A percentile compares a stretch with the other conserved stretches of the same genome.
Conservation (phyloP, 2,113 vertebrate species). For the Nyctibius bracteatus region DNA sequence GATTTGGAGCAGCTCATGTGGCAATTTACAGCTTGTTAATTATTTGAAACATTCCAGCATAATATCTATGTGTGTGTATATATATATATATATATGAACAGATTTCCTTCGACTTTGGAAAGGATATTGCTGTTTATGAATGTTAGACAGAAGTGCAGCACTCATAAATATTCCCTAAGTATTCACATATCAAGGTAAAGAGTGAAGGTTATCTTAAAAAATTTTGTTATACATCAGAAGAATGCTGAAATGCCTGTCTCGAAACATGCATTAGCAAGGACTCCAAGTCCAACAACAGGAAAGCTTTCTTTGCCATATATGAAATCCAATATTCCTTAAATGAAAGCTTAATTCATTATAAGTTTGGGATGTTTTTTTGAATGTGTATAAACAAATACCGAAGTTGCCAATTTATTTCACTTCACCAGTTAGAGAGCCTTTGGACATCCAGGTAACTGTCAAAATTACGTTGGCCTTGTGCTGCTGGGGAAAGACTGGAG, state of each 20-base stretch:
- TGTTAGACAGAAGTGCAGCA: neutral
- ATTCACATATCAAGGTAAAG: neutral
- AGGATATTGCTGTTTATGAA: neutral
- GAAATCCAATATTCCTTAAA: neutral
- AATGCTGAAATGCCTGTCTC: neutral
- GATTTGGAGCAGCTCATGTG: neutral
- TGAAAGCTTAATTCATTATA: neutral
- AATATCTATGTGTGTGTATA: neutral
- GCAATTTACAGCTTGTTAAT: neutral
- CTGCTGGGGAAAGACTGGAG: neutral
- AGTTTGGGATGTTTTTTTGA: neutral
- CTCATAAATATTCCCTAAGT: neutral
- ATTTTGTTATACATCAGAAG: neutral
- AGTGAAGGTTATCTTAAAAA: neutral
- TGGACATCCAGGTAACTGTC: neutral
- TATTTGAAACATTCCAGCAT: neutral
- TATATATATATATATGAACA: neutral
- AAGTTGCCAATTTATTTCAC: neutral
- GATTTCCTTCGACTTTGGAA: neutral
- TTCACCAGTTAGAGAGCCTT: neutral
- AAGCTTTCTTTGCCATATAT: neutral
- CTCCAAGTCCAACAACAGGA: neutral
- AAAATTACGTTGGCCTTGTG: neutral
- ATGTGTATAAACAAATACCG: accelerated
- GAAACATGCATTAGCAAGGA: neutral